Percentiles rank a stretch among this genome's conserved stretches.
These are phyloP conservation scores for Triplophysa dalaica DNA, from an alignment of 2,113 vertebrate species.

Conservation along the genomic window DNA sequence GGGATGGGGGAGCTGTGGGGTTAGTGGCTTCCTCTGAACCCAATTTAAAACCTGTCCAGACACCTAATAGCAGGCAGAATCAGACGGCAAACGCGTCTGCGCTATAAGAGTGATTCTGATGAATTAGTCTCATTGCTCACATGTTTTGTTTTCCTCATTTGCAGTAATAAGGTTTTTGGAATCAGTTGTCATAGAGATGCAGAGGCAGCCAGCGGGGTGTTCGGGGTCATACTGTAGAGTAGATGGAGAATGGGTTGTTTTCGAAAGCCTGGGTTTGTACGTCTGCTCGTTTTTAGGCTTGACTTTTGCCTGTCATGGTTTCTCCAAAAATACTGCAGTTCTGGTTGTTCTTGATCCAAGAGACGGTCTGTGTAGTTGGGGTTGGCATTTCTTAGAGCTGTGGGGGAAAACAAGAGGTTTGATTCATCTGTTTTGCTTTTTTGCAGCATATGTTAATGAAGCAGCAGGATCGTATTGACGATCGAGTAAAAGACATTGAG, in stretches of 20 bases:
- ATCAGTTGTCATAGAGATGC: slow-evolving; percentile 57
- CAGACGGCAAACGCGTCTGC: slow-evolving; percentile 31
- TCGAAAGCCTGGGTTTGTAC: slow-evolving; percentile 1
- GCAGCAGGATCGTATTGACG: slow-evolving; percentile 92
- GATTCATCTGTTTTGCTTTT: slow-evolving; percentile 29
- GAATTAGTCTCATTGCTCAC: slow-evolving; percentile 61
- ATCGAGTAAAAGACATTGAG: slow-evolving; percentile 93
- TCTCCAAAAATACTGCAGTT: slow-evolving; percentile 10
- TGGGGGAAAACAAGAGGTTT: background rate
- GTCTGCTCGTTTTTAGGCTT: background rate
- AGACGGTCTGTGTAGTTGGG: slow-evolving; percentile 2
- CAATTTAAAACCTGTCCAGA: slow-evolving; percentile 51
- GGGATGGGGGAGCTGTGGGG: slow-evolving; percentile 54
- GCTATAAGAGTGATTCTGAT: slow-evolving; percentile 48
- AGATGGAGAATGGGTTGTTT: slow-evolving; percentile 23
- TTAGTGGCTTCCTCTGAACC: slow-evolving; percentile 51
- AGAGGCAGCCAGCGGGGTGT: slow-evolving; percentile 50
- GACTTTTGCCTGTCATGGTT: background rate
- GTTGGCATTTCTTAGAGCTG: background rate
- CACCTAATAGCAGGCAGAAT: slow-evolving; percentile 53
- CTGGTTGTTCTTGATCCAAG: background rate
- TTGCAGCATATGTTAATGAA: slow-evolving; percentile 92
- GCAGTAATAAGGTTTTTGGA: slow-evolving; percentile 59
- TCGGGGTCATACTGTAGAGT: slow-evolving; percentile 49
- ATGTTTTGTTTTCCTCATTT: slow-evolving; percentile 61